Conservation (phyloP, 2,113 vertebrate species). For the Promerops cafer region DNA sequence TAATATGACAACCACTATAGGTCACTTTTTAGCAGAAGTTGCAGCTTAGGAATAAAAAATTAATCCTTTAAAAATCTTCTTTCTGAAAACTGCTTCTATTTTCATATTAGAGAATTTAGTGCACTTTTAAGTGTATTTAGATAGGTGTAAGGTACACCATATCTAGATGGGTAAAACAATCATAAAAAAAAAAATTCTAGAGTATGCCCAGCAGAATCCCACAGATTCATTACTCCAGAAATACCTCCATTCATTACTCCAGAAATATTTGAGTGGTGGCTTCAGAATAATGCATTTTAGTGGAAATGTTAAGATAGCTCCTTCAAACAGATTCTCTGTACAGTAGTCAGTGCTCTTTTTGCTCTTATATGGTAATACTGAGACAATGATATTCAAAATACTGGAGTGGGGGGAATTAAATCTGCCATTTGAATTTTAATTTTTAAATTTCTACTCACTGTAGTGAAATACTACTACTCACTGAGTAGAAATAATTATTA, state of each 20-base stretch:
- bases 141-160: background rate
- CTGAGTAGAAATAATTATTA: background rate
- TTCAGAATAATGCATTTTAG: constrained; percentile 9
- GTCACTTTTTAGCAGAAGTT: background rate
- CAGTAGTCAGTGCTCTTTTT: background rate
- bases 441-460: background rate
- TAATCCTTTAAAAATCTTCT: background rate
- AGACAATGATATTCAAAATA: background rate
- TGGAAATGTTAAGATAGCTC: background rate
- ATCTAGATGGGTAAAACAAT: background rate
- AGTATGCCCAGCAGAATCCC: background rate
- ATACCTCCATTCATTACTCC: background rate
- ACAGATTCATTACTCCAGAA: background rate
- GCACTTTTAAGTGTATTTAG: background rate
- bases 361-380: constrained; percentile 18
- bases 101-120: background rate
- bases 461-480: background rate
- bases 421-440: background rate
- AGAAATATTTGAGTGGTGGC: background rate
- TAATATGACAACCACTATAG: constrained; percentile 11
- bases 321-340: background rate
- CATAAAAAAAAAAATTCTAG: background rate
- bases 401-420: background rate
- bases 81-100: background rate
- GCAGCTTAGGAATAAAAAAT: background rate